Base-by-base conservation (phyloP, 2,888 invertebrate species). In the Caenorhabditis sinica region DNA sequence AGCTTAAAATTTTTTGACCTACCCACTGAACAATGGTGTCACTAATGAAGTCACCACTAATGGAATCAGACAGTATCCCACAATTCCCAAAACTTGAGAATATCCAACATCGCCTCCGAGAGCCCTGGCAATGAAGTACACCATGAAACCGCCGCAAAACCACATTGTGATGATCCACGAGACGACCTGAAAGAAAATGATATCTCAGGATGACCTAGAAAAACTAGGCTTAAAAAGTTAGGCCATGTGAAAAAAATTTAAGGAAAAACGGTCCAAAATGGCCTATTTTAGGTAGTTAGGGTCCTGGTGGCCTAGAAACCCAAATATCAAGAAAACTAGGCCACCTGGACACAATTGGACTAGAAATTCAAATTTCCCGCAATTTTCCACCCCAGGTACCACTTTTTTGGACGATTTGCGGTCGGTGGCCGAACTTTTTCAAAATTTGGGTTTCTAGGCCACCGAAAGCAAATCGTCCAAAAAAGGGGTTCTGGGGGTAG, bases 151-250 rank as follows among this genome's bases (percentile, higher is more conserved):
- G 17, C 94, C 94, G 91, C 90, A 92, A 63, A 94, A 91, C 94
- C 94, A 94, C 77, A 94, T 94, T 17, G 94, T 94, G 25, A 94
- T 91, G 72, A 94, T 94, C 94, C 94, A 94, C 0, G 94, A 94
- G 11, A 94, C 93, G 33, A 94, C 94, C 94, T 93, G 73, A 25
- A 63, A 63, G 43, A 63, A 36, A n/a, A n/a, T n/a, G n/a, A n/a
- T n/a, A n/a, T n/a, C n/a, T n/a, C n/a, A n/a, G n/a, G n/a, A n/a
- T 53, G 60, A 33, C 60, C 60, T 60, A 33, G 60, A 25, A 56
- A 5, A 8, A 5, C 28, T n/a, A 30, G 23, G 25, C n/a, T 23
- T 5, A 53, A 13, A 40, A 61, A 61, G 11, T 40, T 61, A 36
- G 61, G 61, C 61, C 61, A 61, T 2, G 11, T n/a, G 13, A 4